phyloP scores from a whole-genome alignment of 2,113 vertebrate species.

The Forbesichthys agassizii region DNA sequence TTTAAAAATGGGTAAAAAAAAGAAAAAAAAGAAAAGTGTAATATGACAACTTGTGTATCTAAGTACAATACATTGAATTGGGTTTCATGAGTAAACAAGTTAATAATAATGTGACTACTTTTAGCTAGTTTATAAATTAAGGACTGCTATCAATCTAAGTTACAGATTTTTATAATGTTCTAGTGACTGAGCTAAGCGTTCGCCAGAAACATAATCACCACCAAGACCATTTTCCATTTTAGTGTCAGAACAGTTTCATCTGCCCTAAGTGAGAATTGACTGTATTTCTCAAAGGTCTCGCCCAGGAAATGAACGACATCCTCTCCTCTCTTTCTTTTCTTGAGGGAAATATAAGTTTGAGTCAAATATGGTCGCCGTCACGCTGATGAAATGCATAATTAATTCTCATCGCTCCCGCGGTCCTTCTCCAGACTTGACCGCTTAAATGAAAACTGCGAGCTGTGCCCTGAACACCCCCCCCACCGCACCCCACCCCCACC shows the following conservation, averaged over 20 bases:
- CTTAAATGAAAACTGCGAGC: constrained; percentile 46
- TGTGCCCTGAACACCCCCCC: background rate
- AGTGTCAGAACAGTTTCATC: constrained; percentile 45
- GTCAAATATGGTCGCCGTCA: constrained; percentile 63
- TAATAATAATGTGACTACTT: background rate
- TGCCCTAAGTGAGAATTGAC: constrained; percentile 48
- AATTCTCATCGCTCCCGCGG: constrained; percentile 67
- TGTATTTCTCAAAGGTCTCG: constrained; percentile 49
- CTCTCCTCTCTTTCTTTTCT: constrained; percentile 34
- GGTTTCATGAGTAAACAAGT: too few relatives aligned
- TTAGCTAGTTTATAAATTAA: background rate
- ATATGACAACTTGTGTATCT: background rate
- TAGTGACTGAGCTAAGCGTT: background rate
- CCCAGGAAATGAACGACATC: constrained; percentile 37
- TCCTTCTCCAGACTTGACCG: constrained; percentile 54
- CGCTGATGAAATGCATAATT: constrained; percentile 74
- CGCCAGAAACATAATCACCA: constrained; percentile 1
- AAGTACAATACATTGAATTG: background rate
- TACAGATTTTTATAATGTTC: background rate
- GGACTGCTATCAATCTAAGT: background rate
- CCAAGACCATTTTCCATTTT: constrained; percentile 16
- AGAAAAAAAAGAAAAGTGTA: background rate
- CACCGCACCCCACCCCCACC: background rate
- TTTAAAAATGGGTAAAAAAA: background rate
- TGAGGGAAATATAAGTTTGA: constrained; percentile 64